These are phyloP conservation scores for Gallinago solitaria DNA, from an alignment of 2,797 vertebrate species.

Conservation along the genomic window DNA sequence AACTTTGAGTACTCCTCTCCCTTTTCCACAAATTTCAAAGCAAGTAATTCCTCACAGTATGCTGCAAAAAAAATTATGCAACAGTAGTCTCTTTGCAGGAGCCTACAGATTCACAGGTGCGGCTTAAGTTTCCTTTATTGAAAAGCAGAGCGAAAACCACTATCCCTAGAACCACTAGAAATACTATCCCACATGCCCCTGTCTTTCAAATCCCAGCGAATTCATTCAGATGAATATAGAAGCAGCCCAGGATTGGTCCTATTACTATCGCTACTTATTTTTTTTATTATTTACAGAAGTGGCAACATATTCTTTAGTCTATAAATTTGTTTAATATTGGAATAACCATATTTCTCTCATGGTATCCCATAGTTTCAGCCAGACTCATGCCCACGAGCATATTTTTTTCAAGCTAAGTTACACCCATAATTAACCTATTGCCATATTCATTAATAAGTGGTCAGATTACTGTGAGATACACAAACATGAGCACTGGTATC, in stretches of 20 bases:
- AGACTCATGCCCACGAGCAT: background rate
- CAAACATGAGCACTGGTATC: background rate
- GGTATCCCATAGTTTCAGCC: background rate
- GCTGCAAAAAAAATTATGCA: background rate
- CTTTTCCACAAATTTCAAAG: background rate
- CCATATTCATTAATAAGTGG: background rate
- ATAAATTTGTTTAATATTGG: background rate
- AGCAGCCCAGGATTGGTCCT: background rate
- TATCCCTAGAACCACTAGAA: background rate
- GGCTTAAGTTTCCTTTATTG: slow-evolving; percentile 11
- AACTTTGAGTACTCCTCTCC: background rate
- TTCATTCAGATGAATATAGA: slow-evolving; percentile 5
- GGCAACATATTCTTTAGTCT: background rate
- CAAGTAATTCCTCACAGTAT: background rate
- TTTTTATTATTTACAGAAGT: background rate
- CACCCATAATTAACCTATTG: background rate
- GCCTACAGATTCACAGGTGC: background rate
- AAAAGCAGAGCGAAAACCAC: background rate
- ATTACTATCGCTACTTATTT: background rate
- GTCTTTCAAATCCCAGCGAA: slow-evolving; percentile 8
- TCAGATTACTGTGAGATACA: background rate
- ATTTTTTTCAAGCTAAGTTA: background rate
- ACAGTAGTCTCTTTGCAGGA: background rate
- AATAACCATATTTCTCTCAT: background rate
- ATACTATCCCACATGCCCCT: background rate